phyloP scores from a whole-genome alignment of 2,113 vertebrate genomes.

The Cololabis saira region DNA sequence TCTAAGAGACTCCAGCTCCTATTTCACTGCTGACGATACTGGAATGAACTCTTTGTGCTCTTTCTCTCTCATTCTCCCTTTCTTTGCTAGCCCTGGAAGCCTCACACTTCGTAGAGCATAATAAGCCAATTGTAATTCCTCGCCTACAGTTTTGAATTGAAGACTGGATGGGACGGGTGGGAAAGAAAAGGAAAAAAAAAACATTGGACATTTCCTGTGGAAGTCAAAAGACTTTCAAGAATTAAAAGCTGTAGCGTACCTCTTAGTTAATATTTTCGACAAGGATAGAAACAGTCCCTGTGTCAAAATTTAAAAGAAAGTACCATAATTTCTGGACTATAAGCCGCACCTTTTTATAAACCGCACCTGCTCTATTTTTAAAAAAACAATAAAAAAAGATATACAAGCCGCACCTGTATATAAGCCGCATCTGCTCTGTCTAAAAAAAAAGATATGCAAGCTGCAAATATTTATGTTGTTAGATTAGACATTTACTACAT shows the following conservation, averaged over 20 bases:
- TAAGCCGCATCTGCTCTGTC: too few relatives aligned
- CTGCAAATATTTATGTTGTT: too few relatives aligned
- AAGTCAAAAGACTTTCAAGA: constrained; percentile 32
- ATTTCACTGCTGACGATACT: constrained; percentile 55
- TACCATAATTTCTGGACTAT: too few relatives aligned
- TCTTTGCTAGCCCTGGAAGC: constrained; percentile 34
- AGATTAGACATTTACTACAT: too few relatives aligned
- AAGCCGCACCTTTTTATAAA: too few relatives aligned
- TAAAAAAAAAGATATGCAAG: too few relatives aligned
- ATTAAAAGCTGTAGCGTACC: constrained; percentile 14
- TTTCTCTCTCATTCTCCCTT: constrained; percentile 39
- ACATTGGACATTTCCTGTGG: constrained; percentile 19
- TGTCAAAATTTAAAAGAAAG: too few relatives aligned
- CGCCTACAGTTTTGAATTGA: constrained; percentile 54
- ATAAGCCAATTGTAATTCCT: constrained; percentile 75
- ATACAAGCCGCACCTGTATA: too few relatives aligned
- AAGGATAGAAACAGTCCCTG: neutral
- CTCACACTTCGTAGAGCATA: constrained; percentile 51
- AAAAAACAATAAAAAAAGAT: too few relatives aligned
- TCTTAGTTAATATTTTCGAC: constrained; percentile 21
- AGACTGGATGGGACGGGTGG: constrained; percentile 2
- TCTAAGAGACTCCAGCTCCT: constrained; percentile 60
- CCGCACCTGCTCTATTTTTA: too few relatives aligned
- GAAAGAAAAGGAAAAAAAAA: neutral
- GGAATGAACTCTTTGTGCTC: constrained; percentile 66